Conservation (phyloP, 2,797 vertebrate species). For the Tragelaphus eurycerus region DNA sequence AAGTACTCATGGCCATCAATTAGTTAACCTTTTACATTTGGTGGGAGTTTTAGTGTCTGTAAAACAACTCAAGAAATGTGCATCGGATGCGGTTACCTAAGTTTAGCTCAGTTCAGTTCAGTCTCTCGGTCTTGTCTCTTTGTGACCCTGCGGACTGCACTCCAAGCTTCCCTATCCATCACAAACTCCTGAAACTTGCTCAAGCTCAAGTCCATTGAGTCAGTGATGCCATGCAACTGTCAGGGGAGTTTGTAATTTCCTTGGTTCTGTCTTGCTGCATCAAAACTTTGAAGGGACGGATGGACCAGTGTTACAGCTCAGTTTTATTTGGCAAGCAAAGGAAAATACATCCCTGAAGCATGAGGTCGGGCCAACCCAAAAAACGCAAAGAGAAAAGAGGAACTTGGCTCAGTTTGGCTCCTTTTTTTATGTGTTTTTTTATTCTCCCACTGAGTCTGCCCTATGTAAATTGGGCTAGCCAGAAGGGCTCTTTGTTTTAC, state of each 20-base stretch:
- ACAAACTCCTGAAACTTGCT: not conserved
- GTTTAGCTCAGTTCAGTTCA: not conserved
- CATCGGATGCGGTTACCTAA: not conserved
- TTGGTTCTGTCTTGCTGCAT: accelerated
- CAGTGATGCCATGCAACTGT: not conserved
- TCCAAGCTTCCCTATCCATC: not conserved
- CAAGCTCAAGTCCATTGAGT: not conserved
- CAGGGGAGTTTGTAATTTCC: not conserved
- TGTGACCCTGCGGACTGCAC: accelerated
- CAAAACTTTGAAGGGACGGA: not conserved
- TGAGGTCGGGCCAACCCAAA: not conserved
- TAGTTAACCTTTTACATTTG: not conserved
- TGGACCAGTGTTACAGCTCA: not conserved
- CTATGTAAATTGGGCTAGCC: not conserved
- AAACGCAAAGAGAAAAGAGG: not conserved
- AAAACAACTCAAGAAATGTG: not conserved
- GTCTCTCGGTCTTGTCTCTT: not conserved
- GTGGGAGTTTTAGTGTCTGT: not conserved
- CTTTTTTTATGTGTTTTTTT: not conserved
- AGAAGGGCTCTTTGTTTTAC: not conserved
- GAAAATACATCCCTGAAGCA: not conserved
- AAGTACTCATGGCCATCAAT: not conserved
- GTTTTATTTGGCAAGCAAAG: not conserved
- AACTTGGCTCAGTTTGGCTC: not conserved
- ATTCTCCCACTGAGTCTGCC: not conserved